A percentile compares a stretch with the other conserved stretches of the same genome.
phyloP scores from a whole-genome alignment of 2,113 vertebrate species.

The Camelus bactrianus region DNA sequence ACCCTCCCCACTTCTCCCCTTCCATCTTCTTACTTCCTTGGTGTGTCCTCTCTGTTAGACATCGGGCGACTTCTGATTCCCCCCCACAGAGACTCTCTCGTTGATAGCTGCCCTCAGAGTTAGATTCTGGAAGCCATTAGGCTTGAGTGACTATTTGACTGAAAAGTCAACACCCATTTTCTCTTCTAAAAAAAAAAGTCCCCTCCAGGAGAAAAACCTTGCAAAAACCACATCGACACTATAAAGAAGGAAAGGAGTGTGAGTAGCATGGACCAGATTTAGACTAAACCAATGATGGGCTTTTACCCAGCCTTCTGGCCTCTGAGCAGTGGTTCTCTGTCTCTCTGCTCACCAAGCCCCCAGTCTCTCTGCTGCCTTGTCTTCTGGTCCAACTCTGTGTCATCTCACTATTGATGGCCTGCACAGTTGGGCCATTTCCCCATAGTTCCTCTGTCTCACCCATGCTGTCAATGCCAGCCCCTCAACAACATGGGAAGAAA shows the following conservation, averaged over 20 bases:
- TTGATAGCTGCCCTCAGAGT: background rate
- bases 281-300: background rate
- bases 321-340: background rate
- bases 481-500: background rate
- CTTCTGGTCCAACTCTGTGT: background rate
- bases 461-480: background rate
- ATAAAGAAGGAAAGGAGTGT: background rate
- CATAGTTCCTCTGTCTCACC: background rate
- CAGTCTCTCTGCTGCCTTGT: background rate
- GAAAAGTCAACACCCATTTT: slow-evolving; percentile 10
- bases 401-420: background rate
- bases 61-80: background rate
- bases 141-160: slow-evolving; percentile 30
- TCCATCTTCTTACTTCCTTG: background rate
- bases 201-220: slow-evolving; percentile 22
- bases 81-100: background rate
- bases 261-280: background rate
- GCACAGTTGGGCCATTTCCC: background rate
- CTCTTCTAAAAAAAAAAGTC: background rate
- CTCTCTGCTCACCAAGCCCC: background rate
- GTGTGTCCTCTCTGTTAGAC: background rate
- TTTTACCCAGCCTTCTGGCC: background rate
- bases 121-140: slow-evolving; percentile 30
- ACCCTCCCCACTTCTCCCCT: background rate
- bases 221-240: background rate